phyloP scores from a whole-genome alignment of 2,888 invertebrate species.

The Entomobrya proxima region DNA sequence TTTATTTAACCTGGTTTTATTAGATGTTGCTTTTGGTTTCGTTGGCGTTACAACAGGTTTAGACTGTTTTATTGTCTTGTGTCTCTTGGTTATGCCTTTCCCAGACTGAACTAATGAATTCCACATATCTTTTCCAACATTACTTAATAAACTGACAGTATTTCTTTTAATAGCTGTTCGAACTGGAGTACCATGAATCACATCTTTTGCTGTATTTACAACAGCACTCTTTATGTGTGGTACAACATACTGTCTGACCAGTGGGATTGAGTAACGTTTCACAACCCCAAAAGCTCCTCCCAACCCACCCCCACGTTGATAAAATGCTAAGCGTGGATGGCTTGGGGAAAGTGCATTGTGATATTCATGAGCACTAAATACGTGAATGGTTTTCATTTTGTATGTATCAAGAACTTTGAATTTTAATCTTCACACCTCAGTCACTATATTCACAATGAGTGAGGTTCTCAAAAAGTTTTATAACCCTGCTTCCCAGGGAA shows the following conservation, averaged over 20 bases:
- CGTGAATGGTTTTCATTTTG: constrained; percentile 49
- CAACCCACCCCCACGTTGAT: constrained; percentile 47
- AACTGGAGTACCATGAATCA: not conserved
- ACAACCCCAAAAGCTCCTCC: constrained; percentile 15
- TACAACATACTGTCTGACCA: constrained; percentile 32
- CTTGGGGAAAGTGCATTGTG: constrained; percentile 8
- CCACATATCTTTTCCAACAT: not conserved
- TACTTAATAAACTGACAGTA: not conserved
- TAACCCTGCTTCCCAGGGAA: not conserved
- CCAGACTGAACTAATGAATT: constrained; percentile 17
- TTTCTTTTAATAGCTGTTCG: constrained; percentile 4
- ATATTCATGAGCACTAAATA: constrained; percentile 8
- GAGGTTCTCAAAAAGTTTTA: not conserved
- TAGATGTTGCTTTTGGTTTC: not conserved
- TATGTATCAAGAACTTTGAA: too few relatives aligned
- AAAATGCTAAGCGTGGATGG: not conserved
- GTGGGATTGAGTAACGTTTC: constrained; percentile 44
- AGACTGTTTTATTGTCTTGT: too few relatives aligned
- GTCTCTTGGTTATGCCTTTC: constrained; percentile 22
- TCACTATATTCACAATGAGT: not conserved
- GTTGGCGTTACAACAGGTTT: too few relatives aligned
- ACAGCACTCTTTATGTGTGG: constrained; percentile 49
- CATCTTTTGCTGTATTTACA: constrained; percentile 14
- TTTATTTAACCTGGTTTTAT: not conserved
- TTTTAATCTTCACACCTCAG: not conserved